phyloP scores from a whole-genome alignment of 1,140 invertebrate genomes.

The Leptinotarsa lineolata region DNA sequence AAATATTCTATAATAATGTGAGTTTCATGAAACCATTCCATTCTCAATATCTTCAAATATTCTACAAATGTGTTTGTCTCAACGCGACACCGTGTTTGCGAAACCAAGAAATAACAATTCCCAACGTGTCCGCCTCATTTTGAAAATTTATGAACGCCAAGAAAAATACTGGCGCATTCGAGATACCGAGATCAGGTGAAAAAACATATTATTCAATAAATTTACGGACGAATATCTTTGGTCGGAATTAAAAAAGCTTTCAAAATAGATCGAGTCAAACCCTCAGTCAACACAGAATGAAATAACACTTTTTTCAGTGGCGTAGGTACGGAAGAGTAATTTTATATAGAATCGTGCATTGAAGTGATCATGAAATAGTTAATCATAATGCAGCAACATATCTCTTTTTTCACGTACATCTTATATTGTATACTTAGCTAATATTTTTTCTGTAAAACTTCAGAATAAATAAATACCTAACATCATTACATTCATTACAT shows the following conservation, averaged over 20 bases:
- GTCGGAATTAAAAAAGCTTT: conserved; percentile 26
- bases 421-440: too few relatives aligned
- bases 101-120: conserved; percentile 9
- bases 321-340: background rate
- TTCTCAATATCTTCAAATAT: background rate
- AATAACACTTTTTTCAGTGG: conserved; percentile 30
- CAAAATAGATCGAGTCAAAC: conserved; percentile 8
- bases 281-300: conserved; percentile 40
- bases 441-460: too few relatives aligned
- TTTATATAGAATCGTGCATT: too few relatives aligned
- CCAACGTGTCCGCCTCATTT: background rate
- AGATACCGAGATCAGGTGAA: conserved; percentile 2
- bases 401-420: too few relatives aligned
- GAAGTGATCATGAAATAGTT: too few relatives aligned
- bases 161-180: background rate
- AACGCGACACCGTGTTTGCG: background rate
- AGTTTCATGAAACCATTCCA: background rate
- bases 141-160: background rate
- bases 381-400: too few relatives aligned
- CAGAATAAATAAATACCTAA: too few relatives aligned
- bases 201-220: conserved; percentile 1
- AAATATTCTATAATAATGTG: too few relatives aligned
- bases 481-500: too few relatives aligned
- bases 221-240: background rate
- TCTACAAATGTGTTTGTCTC: background rate